Percentiles rank a stretch among this genome's conserved stretches.
These are phyloP conservation scores for Agriopis leucophaearia DNA, from an alignment of 2,888 invertebrate species.

Conservation along the genomic window DNA sequence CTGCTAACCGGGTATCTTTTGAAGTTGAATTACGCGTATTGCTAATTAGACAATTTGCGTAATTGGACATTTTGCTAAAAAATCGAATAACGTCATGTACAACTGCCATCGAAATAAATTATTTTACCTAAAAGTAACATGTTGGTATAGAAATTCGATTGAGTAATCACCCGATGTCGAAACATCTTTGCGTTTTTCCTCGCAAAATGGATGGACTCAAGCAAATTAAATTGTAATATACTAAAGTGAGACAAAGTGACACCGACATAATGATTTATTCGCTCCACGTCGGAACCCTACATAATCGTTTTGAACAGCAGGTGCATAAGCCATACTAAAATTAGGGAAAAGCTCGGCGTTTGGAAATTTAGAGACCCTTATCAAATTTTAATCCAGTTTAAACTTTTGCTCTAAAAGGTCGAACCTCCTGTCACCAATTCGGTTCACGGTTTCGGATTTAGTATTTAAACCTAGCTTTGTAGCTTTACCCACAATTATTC, in stretches of 20 bases:
- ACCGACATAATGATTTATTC: conserved; percentile 22
- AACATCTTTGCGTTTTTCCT: no score
- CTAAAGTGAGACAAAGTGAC: background rate
- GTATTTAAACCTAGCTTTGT: no score
- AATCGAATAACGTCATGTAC: no score
- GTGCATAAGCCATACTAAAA: conserved; percentile 10
- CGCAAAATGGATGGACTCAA: background rate
- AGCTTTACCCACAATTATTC: no score
- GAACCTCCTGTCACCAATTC: background rate
- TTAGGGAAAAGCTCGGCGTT: conserved; percentile 16
- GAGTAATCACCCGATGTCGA: no score
- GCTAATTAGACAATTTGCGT: no score
- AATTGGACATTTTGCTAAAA: no score
- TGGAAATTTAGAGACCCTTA: conserved; percentile 43
- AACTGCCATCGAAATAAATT: no score
- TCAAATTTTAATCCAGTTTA: conserved; percentile 53
- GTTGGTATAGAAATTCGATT: no score
- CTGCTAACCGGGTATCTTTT: no score
- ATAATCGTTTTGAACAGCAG: conserved; percentile 24
- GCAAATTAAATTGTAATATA: conserved; percentile 7
- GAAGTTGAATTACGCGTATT: no score
- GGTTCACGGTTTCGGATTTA: conserved; percentile 1
- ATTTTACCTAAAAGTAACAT: no score
- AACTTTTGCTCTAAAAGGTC: conserved; percentile 47
- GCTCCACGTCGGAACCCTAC: conserved; percentile 20